Percentiles rank a stretch among this genome's conserved stretches.
These are phyloP conservation scores for Acanthis flammea DNA, from an alignment of 2,797 vertebrate genomes.

Conservation along the genomic window DNA sequence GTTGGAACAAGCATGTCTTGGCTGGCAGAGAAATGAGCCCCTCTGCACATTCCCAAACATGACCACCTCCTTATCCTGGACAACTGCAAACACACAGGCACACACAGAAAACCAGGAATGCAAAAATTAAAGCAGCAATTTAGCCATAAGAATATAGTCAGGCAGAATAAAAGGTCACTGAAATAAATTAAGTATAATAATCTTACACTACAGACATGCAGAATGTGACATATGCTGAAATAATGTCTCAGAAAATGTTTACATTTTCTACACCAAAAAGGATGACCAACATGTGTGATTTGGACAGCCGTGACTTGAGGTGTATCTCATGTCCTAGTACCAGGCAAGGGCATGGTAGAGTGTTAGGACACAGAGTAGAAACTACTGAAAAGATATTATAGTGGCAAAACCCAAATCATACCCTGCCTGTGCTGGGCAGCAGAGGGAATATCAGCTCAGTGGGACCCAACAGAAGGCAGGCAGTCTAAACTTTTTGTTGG, in stretches of 20 bases:
- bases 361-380: neutral
- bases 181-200: neutral
- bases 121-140: neutral
- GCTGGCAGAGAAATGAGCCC: neutral
- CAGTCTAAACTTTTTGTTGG: neutral
- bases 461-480: neutral
- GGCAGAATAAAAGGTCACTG: neutral
- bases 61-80: neutral
- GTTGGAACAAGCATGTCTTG: rapidly evolving
- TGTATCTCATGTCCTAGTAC: rapidly evolving
- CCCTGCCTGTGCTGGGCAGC: neutral
- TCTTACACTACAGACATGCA: neutral
- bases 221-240: neutral
- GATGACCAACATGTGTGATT: rapidly evolving
- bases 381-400: neutral
- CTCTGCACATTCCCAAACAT: neutral
- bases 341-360: neutral
- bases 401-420: neutral
- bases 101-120: neutral
- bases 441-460: neutral
- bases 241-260: neutral
- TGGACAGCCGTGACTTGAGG: neutral
- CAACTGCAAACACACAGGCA: neutral
- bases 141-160: neutral
- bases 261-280: neutral